Evolutionary conservation across 1,140 invertebrate species (phyloP).

Genomic region (Sitobion miscanthi): DNA sequence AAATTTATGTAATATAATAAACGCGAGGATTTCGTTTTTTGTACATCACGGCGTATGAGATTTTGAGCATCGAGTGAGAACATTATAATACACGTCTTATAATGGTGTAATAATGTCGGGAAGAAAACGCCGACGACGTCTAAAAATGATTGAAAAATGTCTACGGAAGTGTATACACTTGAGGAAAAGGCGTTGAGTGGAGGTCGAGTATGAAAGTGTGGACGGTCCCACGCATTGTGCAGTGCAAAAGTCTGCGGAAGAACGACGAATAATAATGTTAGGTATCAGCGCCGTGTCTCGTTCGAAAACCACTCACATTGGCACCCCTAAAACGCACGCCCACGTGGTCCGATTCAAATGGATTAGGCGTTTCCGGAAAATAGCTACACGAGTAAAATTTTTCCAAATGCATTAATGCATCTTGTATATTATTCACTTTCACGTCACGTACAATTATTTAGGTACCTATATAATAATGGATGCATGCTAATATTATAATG

Average conservation of each 20-base stretch:
- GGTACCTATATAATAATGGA: background rate
- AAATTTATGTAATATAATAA: background rate
- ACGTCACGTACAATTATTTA: too few species aligned
- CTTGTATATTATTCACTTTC: background rate
- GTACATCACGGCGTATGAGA: background rate
- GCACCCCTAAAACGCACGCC: background rate
- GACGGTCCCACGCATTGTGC: background rate
- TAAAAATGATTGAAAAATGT: slow-evolving; percentile 5
- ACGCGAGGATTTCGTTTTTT: background rate
- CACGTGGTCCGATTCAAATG: background rate
- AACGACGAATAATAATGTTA: background rate
- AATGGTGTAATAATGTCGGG: background rate
- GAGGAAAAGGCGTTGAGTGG: background rate
- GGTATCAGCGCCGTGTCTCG: background rate
- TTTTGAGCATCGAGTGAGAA: background rate
- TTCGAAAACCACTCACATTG: background rate
- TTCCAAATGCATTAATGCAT: background rate
- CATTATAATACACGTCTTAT: background rate
- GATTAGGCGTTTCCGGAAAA: background rate
- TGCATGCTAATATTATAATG: background rate
- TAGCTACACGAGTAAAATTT: background rate
- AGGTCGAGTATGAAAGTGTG: too few species aligned
- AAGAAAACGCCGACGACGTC: background rate
- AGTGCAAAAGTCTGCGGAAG: background rate
- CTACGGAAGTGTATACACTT: background rate